These are phyloP conservation scores for Melolontha melolontha DNA, from an alignment of 2,888 invertebrate species.

Conservation along the genomic window DNA sequence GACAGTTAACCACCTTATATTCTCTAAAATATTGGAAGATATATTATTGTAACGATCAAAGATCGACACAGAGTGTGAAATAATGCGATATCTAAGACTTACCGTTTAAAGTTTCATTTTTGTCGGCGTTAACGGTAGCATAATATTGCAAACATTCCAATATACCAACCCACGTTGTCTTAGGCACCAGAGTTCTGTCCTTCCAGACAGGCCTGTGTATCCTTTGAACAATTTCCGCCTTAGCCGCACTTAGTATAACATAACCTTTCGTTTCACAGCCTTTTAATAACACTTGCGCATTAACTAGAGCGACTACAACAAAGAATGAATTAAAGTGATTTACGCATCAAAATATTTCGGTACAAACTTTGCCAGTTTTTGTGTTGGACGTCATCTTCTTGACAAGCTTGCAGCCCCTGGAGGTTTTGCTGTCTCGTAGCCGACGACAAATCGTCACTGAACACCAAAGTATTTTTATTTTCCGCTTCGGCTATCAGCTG, in stretches of 20 bases:
- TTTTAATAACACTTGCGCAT: slow-evolving; percentile 93
- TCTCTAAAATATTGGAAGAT: slow-evolving; percentile 70
- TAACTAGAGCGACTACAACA: slow-evolving; percentile 83
- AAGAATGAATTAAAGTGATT: not conserved
- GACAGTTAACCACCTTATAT: slow-evolving; percentile 96
- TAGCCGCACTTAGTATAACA: slow-evolving; percentile 95
- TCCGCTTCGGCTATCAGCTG: slow-evolving; percentile 93
- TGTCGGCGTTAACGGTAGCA: slow-evolving; percentile 92
- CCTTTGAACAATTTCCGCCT: slow-evolving; percentile 92
- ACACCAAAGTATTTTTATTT: slow-evolving; percentile 89
- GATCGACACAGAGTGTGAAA: not conserved
- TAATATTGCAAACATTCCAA: slow-evolving; percentile 99
- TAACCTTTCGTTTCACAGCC: slow-evolving; percentile 98
- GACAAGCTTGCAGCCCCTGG: slow-evolving; percentile 88
- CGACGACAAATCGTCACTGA: slow-evolving; percentile 92
- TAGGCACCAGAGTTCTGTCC: slow-evolving; percentile 87
- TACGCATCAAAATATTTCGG: too few relatives aligned
- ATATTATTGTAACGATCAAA: not conserved
- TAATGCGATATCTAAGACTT: slow-evolving; percentile 40
- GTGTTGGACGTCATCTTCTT: slow-evolving; percentile 90
- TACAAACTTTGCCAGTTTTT: slow-evolving; percentile 91
- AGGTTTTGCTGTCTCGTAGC: slow-evolving; percentile 81
- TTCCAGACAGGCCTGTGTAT: slow-evolving; percentile 91
- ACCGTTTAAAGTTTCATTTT: slow-evolving; percentile 75
- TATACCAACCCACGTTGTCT: slow-evolving; percentile 95